Evolutionary conservation across 2,888 invertebrate species (phyloP).

Genomic region (Hydropsyche betteni): DNA sequence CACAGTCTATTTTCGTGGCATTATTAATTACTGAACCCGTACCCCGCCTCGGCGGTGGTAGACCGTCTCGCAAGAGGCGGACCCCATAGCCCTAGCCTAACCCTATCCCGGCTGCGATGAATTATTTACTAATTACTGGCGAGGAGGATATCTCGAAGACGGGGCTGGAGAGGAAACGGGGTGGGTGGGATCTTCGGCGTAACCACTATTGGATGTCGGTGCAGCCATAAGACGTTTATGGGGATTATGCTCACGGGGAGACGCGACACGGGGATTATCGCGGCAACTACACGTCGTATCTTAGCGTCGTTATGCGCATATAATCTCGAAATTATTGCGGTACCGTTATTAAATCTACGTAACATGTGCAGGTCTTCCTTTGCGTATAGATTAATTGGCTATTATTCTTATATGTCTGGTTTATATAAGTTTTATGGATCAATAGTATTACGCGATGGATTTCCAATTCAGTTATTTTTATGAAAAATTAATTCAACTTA

Average conservation of each 20-base stretch:
- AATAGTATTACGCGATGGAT: too few species aligned
- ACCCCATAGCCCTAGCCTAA: conserved; percentile 17
- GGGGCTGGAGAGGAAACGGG: too few species aligned
- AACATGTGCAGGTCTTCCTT: too few species aligned
- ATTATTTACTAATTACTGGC: conserved; percentile 53
- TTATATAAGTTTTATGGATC: too few species aligned
- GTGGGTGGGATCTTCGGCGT: background rate
- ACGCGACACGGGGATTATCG: conserved; percentile 47
- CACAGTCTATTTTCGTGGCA: conserved; percentile 49
- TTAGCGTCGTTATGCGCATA: conserved; percentile 17
- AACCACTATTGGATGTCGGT: conserved; percentile 48
- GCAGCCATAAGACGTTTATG: conserved; percentile 46
- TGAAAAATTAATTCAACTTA: too few species aligned
- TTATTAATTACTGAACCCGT: conserved; percentile 51
- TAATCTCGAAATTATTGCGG: conserved; percentile 25
- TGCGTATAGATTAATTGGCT: too few species aligned
- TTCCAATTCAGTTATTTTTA: too few species aligned
- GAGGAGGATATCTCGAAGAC: conserved; percentile 25
- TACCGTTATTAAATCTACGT: background rate
- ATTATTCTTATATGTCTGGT: too few species aligned
- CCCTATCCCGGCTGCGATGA: conserved; percentile 48
- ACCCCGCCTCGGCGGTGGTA: conserved; percentile 32
- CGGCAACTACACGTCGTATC: conserved; percentile 14
- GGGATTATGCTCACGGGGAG: conserved; percentile 44
- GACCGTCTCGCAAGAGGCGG: conserved; percentile 20